Conservation (phyloP, 2,888 invertebrate genomes). For the Teleiodes luculella region DNA sequence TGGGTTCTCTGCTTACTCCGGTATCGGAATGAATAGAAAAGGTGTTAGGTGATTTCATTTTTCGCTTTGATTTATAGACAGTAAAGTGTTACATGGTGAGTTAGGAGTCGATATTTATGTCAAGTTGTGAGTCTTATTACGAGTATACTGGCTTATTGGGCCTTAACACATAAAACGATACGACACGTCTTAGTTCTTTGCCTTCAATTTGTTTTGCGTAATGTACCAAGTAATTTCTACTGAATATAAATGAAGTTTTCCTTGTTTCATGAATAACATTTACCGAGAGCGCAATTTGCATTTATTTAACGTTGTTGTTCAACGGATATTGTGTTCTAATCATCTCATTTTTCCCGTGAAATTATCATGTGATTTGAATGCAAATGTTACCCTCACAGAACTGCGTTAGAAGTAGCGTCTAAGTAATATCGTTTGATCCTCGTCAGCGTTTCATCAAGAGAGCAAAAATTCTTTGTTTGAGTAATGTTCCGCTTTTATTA, state of each 20-base stretch:
- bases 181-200: slow-evolving; percentile 40
- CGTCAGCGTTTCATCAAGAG: slow-evolving; percentile 22
- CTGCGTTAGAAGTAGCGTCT: background rate
- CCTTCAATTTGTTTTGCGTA: slow-evolving; percentile 49
- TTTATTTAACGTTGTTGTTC: slow-evolving; percentile 44
- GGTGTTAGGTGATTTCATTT: too few relatives aligned
- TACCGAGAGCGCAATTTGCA: slow-evolving; percentile 59
- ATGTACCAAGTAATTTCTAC: slow-evolving; percentile 52
- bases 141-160: too few relatives aligned
- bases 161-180: background rate
- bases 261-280: slow-evolving; percentile 68
- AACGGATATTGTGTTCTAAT: slow-evolving; percentile 39
- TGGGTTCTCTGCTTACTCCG: too few relatives aligned
- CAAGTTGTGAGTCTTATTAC: too few relatives aligned
- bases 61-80: too few relatives aligned
- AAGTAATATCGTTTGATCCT: slow-evolving; percentile 7
- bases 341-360: slow-evolving; percentile 11
- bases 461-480: slow-evolving; percentile 50
- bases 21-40: too few relatives aligned
- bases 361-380: slow-evolving; percentile 8
- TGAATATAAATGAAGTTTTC: slow-evolving; percentile 66
- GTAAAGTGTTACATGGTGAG: too few relatives aligned
- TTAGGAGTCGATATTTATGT: too few relatives aligned
- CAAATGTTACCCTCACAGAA: background rate
- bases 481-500: slow-evolving; percentile 57